Evolutionary conservation across 1,140 invertebrate genomes (phyloP), one percentile per base, ranked within the genome.

Genomic region (Heliconius himera): DNA sequence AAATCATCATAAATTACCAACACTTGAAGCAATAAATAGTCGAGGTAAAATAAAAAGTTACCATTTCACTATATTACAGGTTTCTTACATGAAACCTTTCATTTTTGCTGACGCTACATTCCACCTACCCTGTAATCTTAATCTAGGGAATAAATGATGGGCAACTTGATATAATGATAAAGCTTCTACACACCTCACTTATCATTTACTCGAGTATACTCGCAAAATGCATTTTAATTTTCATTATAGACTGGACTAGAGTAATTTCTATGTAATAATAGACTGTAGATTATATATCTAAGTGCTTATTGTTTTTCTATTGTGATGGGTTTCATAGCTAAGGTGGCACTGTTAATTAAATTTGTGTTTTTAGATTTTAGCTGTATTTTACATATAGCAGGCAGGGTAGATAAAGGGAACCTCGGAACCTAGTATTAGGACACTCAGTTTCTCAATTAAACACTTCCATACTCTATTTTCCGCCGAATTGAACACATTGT

Each of bases 181-280:
- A 56, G 54, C 54, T 22, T 22, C 8, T 6, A 56, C n/a, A 56
- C 20, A 22, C n/a, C n/a, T 56, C 9, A 22, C 54, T 22, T 56
- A 22, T 56, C 54, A 56, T 56, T 54, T 56, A 56, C n/a, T 22
- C 54, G 54, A 20, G 54, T 56, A 56, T 22, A 56, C 54, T 56
- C 22, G 54, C 54, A 56, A 56, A 22, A 51, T 51, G 49, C 49
- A 56, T 56, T 56, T 56, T 51, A 51, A 51, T 56, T 56, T 56
- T 22, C 54, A 56, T 56, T 56, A 22, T 22, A 22, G 54, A 54
- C 51, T 8, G 20, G 20, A 54, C 6, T 20, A 54, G 20, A 20
- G 51, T 54, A 54, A 54, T 54, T 54, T 56, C 8, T 56, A 22
- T 22, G 8, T 56, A 56, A 56, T 56, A 22, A 56, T 22, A 56